A percentile compares a stretch with the other conserved stretches of the same genome.
Evolutionary conservation across 2,888 invertebrate genomes (phyloP).

Genomic region (Heliconius erato): DNA sequence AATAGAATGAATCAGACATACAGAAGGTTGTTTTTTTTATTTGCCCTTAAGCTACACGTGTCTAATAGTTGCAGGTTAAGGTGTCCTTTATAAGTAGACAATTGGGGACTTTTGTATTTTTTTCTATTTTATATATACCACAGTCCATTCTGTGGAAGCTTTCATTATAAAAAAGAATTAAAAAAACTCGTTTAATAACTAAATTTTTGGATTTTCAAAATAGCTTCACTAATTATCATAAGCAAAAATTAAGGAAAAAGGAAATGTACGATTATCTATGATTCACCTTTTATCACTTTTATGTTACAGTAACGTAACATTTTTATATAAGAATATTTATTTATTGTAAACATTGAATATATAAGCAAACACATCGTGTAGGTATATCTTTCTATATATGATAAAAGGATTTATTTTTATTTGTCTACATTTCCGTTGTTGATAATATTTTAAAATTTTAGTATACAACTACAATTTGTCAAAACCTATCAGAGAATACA

Average conservation of each 20-base stretch:
- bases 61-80: conserved; percentile 10
- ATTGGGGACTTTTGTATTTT: neutral
- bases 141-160: too few relatives aligned
- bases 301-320: neutral
- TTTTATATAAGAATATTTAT: neutral
- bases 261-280: neutral
- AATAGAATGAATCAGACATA: conserved; percentile 9
- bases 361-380: neutral
- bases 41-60: neutral
- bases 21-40: neutral
- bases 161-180: too few relatives aligned
- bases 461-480: too few relatives aligned
- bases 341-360: neutral
- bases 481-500: too few relatives aligned
- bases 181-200: too few relatives aligned
- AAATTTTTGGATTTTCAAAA: neutral
- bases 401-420: neutral
- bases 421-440: neutral
- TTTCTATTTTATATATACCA: too few relatives aligned
- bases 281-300: neutral
- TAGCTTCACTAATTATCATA: neutral
- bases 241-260: neutral
- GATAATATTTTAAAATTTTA: neutral
- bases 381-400: neutral
- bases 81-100: neutral